Base-by-base conservation (phyloP, 2,888 invertebrate species). In the Leptopilina syphax region DNA sequence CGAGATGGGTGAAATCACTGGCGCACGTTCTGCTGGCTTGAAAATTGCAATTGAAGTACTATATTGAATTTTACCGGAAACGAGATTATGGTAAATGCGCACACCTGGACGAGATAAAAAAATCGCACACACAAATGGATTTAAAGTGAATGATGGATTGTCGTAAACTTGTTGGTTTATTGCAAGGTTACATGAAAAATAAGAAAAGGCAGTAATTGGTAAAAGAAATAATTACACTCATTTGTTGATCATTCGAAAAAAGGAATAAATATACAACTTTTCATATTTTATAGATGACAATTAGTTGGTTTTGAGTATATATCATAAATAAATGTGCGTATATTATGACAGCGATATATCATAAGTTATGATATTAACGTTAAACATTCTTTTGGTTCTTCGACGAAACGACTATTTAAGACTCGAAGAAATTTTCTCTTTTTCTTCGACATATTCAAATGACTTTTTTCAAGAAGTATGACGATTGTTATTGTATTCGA, bases 141-240 rank as follows among this genome's bases (percentile, higher is more conserved):
- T 8, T 54, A 73, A 73, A 73, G 57, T 57, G 8, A 9, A 73
- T 73, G 73, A 73, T 57, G 57, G 41, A 73, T 73, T 54, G 57
- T 34, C 57, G 10, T 73, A 73, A 73, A 73, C 0, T 41, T 73
- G 57, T 73, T 73, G 10, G 34, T 73, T 73, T 57, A 73, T 73
- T 73, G 10, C n/a, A 34, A 27, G 57, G 34, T 57, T 73, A 57
- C 41, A 34, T 70, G 27, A n/a, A 27, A 70, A 54, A 54, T 13
- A 57, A 70, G 70, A 70, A 70, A 70, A 13, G 1, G 8, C 73
- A 57, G 34, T 34, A 34, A 34, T 54, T 9, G 10, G 54, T 34
- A 73, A 73, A 27, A 73, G 54, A 57, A 57, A 57, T 57, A 27
- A 57, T 73, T 73, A n/a, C 57, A 24, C 57, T n/a, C 34, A 24